phyloP scores from a whole-genome alignment of 2,888 invertebrate species.

The Agonopterix heracliana region DNA sequence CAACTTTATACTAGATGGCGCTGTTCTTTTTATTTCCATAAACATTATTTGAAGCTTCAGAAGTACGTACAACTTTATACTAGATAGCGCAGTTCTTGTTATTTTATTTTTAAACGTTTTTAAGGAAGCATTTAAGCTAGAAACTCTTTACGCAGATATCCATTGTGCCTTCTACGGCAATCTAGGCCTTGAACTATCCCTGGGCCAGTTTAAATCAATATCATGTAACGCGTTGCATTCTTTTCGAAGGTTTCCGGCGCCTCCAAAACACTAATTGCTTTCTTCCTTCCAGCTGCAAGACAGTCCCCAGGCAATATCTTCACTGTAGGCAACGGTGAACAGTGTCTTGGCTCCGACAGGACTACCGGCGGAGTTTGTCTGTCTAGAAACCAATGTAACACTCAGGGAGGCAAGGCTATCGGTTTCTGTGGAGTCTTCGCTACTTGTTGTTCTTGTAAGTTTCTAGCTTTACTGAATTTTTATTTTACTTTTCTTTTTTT shows the following conservation, averaged over 20 bases:
- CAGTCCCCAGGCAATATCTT: conserved; percentile 53
- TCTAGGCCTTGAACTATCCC: neutral
- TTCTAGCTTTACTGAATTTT: neutral
- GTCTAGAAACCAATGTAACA: conserved; percentile 70
- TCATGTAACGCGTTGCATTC: too few relatives aligned
- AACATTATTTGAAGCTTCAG: too few relatives aligned
- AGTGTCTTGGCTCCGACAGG: conserved; percentile 52
- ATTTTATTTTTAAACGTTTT: too few relatives aligned
- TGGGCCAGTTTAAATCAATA: too few relatives aligned
- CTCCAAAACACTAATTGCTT: neutral
- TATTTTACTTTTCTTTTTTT: neutral
- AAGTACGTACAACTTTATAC: neutral
- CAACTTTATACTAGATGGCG: conserved; percentile 6
- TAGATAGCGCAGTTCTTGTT: conserved; percentile 3
- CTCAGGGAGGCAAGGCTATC: conserved; percentile 69
- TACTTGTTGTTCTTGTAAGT: conserved; percentile 69
- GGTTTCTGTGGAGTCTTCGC: conserved; percentile 70
- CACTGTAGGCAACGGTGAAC: conserved; percentile 61
- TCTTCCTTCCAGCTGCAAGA: conserved; percentile 34
- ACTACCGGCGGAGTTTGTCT: conserved; percentile 67
- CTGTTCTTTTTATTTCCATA: neutral
- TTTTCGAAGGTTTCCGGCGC: too few relatives aligned
- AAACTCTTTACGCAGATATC: too few relatives aligned
- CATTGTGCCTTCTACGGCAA: too few relatives aligned
- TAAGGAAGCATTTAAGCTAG: too few relatives aligned